Conservation (phyloP, 2,797 vertebrate species). For the Telmatherina bonti region DNA sequence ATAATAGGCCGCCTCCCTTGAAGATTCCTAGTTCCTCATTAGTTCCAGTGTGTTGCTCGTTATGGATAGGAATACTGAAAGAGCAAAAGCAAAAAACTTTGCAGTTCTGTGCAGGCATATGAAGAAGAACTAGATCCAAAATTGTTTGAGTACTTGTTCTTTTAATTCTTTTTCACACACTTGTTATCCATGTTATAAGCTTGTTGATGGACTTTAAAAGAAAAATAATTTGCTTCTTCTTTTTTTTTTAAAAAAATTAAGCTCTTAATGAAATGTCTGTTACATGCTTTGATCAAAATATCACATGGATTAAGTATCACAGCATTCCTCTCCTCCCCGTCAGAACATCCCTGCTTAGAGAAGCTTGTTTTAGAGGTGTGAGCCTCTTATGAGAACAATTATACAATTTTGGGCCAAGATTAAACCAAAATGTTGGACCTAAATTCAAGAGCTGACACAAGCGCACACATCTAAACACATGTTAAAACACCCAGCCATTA, state of each 20-base stretch:
- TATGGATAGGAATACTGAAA: constrained; percentile 72
- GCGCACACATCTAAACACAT: neutral
- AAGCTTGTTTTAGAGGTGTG: neutral
- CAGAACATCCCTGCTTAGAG: neutral
- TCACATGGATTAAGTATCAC: neutral
- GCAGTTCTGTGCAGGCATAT: constrained; percentile 25
- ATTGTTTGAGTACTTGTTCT: constrained; percentile 24
- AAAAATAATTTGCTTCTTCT: neutral
- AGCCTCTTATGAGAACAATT: neutral
- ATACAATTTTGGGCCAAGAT: neutral
- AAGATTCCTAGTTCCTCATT: constrained; percentile 79
- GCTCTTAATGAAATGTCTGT: neutral
- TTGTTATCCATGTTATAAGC: constrained; percentile 10
- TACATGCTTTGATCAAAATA: neutral
- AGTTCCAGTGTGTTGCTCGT: constrained; percentile 71
- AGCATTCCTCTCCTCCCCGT: neutral
- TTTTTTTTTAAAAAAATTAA: neutral
- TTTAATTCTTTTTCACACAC: constrained; percentile 14
- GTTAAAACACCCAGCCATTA: neutral
- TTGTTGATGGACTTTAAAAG: neutral
- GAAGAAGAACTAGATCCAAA: constrained; percentile 33
- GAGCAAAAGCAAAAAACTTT: constrained; percentile 29
- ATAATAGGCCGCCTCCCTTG: constrained; percentile 75
- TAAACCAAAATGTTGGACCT: neutral
- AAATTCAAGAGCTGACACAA: neutral